Evolutionary conservation across 2,113 vertebrate species (phyloP).

Genomic region (Toxotes chatareus): DNA sequence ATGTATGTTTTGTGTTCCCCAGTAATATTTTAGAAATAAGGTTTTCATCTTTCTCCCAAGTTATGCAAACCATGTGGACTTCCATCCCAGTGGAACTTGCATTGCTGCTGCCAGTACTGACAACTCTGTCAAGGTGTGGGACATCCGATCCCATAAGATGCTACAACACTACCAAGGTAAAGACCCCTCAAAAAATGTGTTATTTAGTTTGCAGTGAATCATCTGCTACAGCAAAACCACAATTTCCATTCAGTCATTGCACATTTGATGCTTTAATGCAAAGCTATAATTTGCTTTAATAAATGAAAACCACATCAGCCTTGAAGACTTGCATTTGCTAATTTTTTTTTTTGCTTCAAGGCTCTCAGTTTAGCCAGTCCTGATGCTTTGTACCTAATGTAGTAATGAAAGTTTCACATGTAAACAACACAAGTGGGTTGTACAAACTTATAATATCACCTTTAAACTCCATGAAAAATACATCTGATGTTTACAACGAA

Average conservation of each 20-base stretch:
- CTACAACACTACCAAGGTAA: conserved; percentile 95
- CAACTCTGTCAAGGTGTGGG: conserved; percentile 96
- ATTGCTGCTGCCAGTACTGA: conserved; percentile 92
- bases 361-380: background rate
- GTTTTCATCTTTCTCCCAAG: conserved; percentile 72
- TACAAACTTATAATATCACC: background rate
- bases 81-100: conserved; percentile 94
- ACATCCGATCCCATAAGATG: conserved; percentile 92
- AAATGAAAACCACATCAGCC: background rate
- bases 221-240: background rate
- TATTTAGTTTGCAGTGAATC: background rate
- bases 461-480: conserved; percentile 13
- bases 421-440: too few relatives aligned
- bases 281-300: background rate
- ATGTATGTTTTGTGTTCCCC: background rate
- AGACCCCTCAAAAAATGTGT: background rate
- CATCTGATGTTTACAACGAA: background rate
- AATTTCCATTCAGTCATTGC: background rate
- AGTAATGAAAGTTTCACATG: background rate
- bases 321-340: background rate
- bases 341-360: background rate
- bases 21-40: background rate
- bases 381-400: background rate
- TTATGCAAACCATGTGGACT: conserved; percentile 92
- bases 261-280: conserved; percentile 4